Conservation (phyloP, 1,140 invertebrate species). For the Halictus rubicundus region DNA sequence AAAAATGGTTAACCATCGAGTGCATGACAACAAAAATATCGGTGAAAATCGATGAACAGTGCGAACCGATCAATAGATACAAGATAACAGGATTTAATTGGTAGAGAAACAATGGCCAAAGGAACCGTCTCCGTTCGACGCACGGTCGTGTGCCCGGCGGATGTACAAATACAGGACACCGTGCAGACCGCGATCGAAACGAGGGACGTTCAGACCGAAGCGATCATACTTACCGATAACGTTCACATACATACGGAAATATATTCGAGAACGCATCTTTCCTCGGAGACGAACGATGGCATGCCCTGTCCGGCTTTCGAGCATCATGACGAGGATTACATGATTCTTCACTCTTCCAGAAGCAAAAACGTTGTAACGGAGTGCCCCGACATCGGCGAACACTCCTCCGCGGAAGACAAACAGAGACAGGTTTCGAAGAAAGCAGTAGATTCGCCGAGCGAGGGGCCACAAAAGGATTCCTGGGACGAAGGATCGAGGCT, state of each 20-base stretch:
- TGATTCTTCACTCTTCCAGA: neutral
- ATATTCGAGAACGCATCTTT: constrained; percentile 8
- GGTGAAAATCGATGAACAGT: too few relatives aligned
- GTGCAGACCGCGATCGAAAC: rapidly evolving
- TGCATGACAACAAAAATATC: too few relatives aligned
- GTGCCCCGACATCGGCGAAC: rapidly evolving
- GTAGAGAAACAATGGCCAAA: neutral
- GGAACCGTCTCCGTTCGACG: neutral
- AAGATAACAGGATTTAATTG: neutral
- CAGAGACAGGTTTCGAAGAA: neutral
- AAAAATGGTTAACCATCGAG: constrained; percentile 19
- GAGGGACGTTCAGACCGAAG: neutral
- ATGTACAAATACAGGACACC: neutral
- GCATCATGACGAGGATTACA: neutral
- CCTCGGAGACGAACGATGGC: neutral
- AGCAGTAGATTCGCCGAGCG: too few relatives aligned
- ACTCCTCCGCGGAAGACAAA: neutral
- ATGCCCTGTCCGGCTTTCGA: neutral
- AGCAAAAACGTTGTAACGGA: neutral
- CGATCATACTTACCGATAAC: neutral
- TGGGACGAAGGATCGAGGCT: neutral
- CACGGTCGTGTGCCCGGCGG: neutral
- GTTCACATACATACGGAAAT: constrained; percentile 15
- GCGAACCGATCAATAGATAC: neutral
- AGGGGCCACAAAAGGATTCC: neutral